Percentiles rank a stretch among this genome's conserved stretches.
phyloP scores from a whole-genome alignment of 2,888 invertebrate species.

The Morinoia aosen region DNA sequence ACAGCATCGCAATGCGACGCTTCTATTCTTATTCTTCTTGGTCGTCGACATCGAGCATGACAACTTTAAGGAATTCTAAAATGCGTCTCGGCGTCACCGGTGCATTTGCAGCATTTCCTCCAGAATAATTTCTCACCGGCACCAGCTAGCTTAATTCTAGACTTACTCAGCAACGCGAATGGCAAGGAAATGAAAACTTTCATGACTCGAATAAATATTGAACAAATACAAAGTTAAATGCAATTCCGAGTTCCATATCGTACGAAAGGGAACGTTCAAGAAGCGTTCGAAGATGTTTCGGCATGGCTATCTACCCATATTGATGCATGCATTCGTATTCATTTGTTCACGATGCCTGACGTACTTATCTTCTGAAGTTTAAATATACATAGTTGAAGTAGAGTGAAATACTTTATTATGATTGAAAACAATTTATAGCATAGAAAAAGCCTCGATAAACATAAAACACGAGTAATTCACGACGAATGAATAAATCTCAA shows the following conservation, averaged over 20 bases:
- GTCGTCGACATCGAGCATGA: not conserved
- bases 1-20: conserved; percentile 16
- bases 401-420: not conserved
- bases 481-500: not conserved
- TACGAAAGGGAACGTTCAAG: too few species aligned
- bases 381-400: not conserved
- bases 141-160: not conserved
- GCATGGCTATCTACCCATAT: not conserved
- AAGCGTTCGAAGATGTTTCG: too few species aligned
- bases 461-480: not conserved
- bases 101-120: not conserved
- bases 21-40: conserved; percentile 22
- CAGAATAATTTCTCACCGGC: not conserved
- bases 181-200: not conserved
- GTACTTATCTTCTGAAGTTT: not conserved
- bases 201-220: not conserved
- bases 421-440: not conserved
- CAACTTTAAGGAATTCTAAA: conserved; percentile 50
- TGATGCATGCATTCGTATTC: not conserved
- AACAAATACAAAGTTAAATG: too few species aligned
- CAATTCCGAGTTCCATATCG: too few species aligned
- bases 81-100: not conserved
- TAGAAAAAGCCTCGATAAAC: not conserved
- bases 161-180: not conserved
- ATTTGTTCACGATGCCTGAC: not conserved